Percentiles rank a stretch among this genome's conserved stretches.
phyloP scores from a whole-genome alignment of 2,113 vertebrate genomes.

The Tautogolabrus adspersus region DNA sequence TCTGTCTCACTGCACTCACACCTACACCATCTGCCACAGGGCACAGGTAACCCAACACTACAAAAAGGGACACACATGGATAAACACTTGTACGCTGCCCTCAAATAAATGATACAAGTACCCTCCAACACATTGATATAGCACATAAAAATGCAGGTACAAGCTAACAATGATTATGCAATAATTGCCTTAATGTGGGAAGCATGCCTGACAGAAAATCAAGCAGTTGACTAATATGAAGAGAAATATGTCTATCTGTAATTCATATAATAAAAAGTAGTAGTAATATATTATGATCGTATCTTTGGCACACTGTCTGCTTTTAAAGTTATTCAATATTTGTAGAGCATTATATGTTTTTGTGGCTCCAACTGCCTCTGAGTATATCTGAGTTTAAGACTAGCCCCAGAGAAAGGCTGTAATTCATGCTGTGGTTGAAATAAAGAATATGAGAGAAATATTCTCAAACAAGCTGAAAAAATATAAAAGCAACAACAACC shows the following conservation, averaged over 20 bases:
- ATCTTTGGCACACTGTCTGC: too few relatives aligned
- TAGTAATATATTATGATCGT: too few relatives aligned
- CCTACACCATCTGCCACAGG: slow-evolving; percentile 78
- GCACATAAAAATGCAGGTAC: background rate
- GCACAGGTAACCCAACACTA: slow-evolving; percentile 68
- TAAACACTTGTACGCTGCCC: background rate
- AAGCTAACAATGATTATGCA: background rate
- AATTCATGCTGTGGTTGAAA: too few relatives aligned
- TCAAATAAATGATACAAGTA: background rate
- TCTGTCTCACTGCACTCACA: slow-evolving; percentile 63
- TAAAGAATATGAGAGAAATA: too few relatives aligned
- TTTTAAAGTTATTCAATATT: background rate
- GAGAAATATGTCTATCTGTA: too few relatives aligned
- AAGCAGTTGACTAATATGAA: background rate
- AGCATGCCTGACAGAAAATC: background rate
- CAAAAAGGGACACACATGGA: slow-evolving; percentile 42
- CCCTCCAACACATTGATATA: background rate
- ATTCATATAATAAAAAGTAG: too few relatives aligned
- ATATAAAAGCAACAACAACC: too few relatives aligned
- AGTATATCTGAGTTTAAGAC: too few relatives aligned
- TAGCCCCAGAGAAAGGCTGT: too few relatives aligned
- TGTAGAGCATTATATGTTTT: slow-evolving; percentile 8
- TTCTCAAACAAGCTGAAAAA: too few relatives aligned
- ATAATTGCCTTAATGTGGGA: too few relatives aligned
- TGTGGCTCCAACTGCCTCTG: too few relatives aligned